Base-by-base conservation (phyloP, 2,113 vertebrate species). In the Thalassarche chlororhynchos region DNA sequence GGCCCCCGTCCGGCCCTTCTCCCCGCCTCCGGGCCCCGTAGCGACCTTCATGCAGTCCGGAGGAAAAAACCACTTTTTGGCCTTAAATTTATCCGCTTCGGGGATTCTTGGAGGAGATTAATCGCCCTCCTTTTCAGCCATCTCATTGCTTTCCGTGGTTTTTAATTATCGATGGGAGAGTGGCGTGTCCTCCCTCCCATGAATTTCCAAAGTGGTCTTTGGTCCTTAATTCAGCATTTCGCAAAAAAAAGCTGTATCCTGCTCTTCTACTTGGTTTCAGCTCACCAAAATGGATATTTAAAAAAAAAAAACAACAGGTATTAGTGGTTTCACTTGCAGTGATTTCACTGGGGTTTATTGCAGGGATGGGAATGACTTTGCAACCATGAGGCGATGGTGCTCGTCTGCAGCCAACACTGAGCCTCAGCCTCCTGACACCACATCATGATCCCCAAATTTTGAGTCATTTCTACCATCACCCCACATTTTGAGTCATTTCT, bases 181-280 rank as follows among this genome's bases (percentile, higher is more conserved):
- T 0, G 19, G 4, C 4, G 4, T 1, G 8, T 29, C 17, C 28
- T 5, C 10, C 23, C 52, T 6, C 19, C 44, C 10, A 1, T 5
- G 11, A 32, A 38, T 60, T 47, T 40, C 46, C 29, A n/a, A 10
- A 31, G 29, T 4, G 34, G 24, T 14, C 18, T 57, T 49, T 13
- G 23, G 18, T 23, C 58, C 23, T 46, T 14, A 28, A 9, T 9
- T 60, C 44, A 34, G 34, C 23, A 2, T 24, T 49, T 16, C 8
- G 14, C 20, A 0, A 17, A 12, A 23, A 26, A 5, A 38, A 64
- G 20, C 12, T 2, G 0, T 23, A 7, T 16, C 42, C 36, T 20
- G n/a, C 19, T 4, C 5, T 38, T 49, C 32, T 12, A 0, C 9
- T 13, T 5, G 34, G 25, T 5, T 64, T 8, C 8, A 20, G 3